phyloP scores from a whole-genome alignment of 2,888 invertebrate genomes.

The Hermaeophaga mercurialis region DNA sequence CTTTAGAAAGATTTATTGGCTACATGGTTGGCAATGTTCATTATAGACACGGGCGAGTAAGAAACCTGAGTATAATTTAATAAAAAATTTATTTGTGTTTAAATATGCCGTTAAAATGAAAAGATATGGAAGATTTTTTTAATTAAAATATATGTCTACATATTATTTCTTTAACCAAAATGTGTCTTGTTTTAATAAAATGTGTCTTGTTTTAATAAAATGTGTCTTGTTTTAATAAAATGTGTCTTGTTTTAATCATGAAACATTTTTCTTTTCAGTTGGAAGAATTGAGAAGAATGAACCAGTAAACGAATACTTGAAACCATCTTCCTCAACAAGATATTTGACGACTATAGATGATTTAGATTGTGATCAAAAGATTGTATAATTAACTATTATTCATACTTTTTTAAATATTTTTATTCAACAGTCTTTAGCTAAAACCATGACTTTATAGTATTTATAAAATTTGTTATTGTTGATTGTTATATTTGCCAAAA shows the following conservation, averaged over 20 bases:
- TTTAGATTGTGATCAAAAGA: constrained; percentile 1
- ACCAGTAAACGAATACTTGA: constrained; percentile 9
- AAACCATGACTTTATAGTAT: constrained; percentile 20
- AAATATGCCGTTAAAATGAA: no score
- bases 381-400: constrained; percentile 22
- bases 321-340: background rate
- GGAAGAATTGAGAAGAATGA: constrained; percentile 30
- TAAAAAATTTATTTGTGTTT: no score
- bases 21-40: no score
- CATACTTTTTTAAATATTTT: constrained; percentile 19
- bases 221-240: no score
- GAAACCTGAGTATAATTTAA: no score
- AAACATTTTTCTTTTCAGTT: constrained; percentile 25
- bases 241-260: background rate
- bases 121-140: no score
- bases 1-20: no score
- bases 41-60: no score
- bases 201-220: no score
- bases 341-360: background rate
- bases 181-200: no score
- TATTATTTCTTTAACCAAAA: no score
- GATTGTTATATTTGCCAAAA: constrained; percentile 16
- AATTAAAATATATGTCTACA: no score
- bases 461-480: constrained; percentile 19
- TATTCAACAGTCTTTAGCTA: constrained; percentile 13